Conservation (phyloP, 2,888 invertebrate species). For the Junonia oenone region DNA sequence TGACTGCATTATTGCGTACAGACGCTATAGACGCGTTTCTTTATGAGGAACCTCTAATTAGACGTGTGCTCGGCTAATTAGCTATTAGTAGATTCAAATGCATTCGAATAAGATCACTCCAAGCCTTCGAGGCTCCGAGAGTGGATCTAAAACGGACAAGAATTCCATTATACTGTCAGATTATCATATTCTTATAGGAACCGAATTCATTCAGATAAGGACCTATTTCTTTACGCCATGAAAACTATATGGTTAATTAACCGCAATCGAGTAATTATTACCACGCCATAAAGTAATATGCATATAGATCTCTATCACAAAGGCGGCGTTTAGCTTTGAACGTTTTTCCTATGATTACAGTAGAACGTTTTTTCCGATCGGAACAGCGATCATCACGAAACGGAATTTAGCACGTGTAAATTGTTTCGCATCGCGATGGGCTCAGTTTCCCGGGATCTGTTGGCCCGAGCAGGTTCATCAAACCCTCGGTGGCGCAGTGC, state of each 20-base stretch:
- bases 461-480: background rate
- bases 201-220: background rate
- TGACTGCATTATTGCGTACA: background rate
- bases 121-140: background rate
- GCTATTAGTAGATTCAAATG: background rate
- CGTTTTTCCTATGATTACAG: background rate
- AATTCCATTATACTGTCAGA: background rate
- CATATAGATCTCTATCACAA: conserved; percentile 5
- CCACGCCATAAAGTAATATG: conserved; percentile 12
- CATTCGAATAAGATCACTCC: background rate
- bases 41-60: background rate
- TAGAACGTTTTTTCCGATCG: background rate
- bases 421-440: background rate
- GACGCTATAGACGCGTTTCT: background rate
- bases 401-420: background rate
- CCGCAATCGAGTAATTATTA: conserved; percentile 5
- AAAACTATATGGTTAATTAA: background rate
- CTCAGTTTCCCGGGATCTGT: background rate
- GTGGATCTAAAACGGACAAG: background rate
- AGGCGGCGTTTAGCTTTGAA: conserved; percentile 6
- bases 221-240: background rate
- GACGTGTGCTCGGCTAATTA: background rate
- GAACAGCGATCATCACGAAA: background rate
- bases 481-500: background rate
- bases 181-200: background rate